Conservation (phyloP, 2,888 invertebrate species). For the Meloe dianella region DNA sequence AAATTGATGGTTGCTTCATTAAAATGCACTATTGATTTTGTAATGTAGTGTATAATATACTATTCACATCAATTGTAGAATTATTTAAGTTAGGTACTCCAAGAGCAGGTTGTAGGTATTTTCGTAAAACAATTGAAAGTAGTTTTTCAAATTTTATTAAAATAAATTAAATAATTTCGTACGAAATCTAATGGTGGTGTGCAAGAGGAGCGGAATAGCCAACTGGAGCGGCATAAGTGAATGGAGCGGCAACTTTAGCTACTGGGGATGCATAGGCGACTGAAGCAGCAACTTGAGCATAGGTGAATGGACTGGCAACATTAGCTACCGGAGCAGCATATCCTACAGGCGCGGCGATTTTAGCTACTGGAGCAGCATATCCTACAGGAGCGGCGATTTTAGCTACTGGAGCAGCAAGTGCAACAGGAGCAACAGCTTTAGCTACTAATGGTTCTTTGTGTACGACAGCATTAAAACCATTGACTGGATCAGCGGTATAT, state of each 20-base stretch:
- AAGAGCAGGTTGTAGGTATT: no score
- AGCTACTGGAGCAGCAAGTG: constrained; percentile 28
- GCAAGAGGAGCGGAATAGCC: constrained; percentile 28
- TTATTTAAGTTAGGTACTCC: no score
- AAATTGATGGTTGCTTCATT: no score
- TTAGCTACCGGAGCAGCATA: constrained; percentile 35
- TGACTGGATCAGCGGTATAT: constrained; percentile 63
- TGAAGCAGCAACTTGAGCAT: constrained; percentile 34
- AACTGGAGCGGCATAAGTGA: constrained; percentile 32
- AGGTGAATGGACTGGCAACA: constrained; percentile 26
- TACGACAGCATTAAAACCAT: constrained; percentile 66
- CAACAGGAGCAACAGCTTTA: constrained; percentile 35
- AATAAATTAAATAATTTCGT: not conserved
- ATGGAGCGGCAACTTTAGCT: not conserved
- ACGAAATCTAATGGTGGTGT: constrained; percentile 1
- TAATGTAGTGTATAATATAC: no score
- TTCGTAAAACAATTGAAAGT: no score
- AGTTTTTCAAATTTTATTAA: not conserved
- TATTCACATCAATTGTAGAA: no score
- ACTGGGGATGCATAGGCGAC: constrained; percentile 30
- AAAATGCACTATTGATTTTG: no score
- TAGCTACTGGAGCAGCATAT: constrained; percentile 30
- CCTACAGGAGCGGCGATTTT: constrained; percentile 35
- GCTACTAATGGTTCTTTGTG: constrained; percentile 55
- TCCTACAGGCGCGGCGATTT: constrained; percentile 36